Conservation (phyloP, 2,113 vertebrate genomes). For the Piaya cayana region DNA sequence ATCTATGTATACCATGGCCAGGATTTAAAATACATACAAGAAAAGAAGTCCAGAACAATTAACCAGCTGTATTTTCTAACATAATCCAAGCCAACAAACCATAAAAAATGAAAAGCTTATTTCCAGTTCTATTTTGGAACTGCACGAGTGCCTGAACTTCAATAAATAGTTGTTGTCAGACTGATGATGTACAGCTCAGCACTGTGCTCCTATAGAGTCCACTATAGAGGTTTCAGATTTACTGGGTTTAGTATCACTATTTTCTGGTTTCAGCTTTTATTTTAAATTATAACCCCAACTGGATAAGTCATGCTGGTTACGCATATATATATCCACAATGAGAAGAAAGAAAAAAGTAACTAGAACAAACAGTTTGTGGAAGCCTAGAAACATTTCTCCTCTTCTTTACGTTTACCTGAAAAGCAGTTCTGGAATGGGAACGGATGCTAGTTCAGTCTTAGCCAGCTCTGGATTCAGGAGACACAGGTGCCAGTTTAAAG, state of each 20-base stretch:
- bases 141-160: neutral
- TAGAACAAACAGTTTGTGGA: neutral
- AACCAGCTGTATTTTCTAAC: neutral
- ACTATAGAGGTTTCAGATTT: neutral
- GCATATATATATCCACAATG: fast-evolving
- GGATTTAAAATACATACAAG: neutral
- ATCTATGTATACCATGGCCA: neutral
- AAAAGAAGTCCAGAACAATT: neutral
- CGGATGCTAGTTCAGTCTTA: neutral
- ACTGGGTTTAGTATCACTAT: neutral
- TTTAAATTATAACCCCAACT: neutral
- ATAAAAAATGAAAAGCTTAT: neutral
- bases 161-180: neutral
- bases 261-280: neutral
- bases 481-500: neutral
- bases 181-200: neutral
- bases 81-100: neutral
- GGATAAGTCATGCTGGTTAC: neutral
- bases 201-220: neutral
- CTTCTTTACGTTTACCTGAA: neutral
- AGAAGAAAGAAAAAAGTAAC: neutral
- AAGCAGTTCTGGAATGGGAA: neutral
- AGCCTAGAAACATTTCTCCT: neutral
- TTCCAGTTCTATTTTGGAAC: neutral
- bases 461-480: neutral